These are phyloP conservation scores for Zoroaster sp. DNA, from an alignment of 53 echinoderm and acorn worm genomes.

Conservation along the genomic window DNA sequence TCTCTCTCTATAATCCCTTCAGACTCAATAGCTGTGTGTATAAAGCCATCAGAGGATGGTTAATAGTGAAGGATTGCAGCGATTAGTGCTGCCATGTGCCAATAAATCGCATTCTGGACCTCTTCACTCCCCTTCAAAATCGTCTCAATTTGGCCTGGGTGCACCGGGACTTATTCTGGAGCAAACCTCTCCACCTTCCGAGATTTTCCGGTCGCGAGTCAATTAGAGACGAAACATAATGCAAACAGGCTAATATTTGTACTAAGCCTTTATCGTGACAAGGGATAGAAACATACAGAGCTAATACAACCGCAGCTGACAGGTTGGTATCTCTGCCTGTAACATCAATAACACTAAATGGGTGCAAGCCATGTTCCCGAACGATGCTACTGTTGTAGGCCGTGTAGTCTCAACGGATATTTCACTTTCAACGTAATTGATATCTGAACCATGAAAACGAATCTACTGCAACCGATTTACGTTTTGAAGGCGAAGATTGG, in stretches of 20 bases:
- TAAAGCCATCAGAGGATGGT: neutral
- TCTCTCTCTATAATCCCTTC: neutral
- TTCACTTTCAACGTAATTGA: too few species aligned
- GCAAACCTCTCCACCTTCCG: neutral
- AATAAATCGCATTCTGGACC: neutral
- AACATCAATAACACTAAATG: neutral
- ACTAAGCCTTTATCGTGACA: neutral
- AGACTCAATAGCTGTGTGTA: neutral
- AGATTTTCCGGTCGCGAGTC: constrained; percentile 12
- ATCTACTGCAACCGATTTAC: too few species aligned
- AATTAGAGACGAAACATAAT: constrained; percentile 4
- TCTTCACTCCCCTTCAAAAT: neutral
- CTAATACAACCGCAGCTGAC: neutral
- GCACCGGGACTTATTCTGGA: constrained; percentile 9
- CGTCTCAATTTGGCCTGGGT: neutral
- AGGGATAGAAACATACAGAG: neutral
- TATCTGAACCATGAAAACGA: too few species aligned
- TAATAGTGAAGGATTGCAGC: neutral
- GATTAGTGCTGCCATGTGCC: neutral
- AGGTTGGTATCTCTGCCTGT: neutral
- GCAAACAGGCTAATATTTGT: constrained; percentile 3
- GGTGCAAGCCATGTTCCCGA: too few species aligned
- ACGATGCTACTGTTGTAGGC: too few species aligned
- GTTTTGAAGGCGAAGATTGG: too few species aligned
- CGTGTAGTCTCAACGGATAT: too few species aligned